Percentiles rank a stretch among this genome's conserved stretches.
These are phyloP conservation scores for Microtus richardsoni DNA, from an alignment of 2,113 vertebrate genomes.

Conservation along the genomic window DNA sequence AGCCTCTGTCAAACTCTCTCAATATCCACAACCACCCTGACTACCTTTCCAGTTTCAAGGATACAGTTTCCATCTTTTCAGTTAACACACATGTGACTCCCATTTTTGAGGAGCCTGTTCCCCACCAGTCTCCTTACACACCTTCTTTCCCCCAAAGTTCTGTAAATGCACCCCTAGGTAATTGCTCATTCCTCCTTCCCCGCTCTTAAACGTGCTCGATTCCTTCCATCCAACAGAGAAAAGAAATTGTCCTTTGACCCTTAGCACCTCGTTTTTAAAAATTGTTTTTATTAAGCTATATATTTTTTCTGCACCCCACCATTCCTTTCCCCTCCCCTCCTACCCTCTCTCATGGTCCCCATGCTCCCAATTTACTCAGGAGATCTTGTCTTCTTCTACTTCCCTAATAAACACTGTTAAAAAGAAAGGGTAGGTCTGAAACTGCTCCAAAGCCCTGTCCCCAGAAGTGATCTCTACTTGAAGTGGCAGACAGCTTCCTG, in stretches of 20 bases:
- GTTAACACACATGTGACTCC: not conserved
- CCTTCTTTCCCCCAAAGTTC: not conserved
- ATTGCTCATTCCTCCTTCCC: not conserved
- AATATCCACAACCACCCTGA: not conserved
- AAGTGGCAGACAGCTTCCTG: not conserved
- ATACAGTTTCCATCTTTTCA: not conserved
- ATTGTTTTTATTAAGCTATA: too few species aligned
- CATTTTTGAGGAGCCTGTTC: rapidly evolving
- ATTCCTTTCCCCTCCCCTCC: too few species aligned
- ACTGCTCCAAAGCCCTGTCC: not conserved
- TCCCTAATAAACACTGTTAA: not conserved
- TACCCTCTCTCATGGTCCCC: too few species aligned
- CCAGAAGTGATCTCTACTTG: not conserved
- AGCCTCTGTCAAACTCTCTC: not conserved
- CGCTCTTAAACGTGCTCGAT: not conserved
- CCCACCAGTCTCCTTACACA: too few species aligned
- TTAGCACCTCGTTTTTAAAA: not conserved
- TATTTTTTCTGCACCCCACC: too few species aligned
- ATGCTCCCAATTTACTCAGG: too few species aligned
- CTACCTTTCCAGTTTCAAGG: not conserved
- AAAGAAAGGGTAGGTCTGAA: not conserved
- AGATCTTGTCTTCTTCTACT: too few species aligned
- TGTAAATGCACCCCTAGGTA: not conserved
- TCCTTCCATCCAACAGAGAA: not conserved
- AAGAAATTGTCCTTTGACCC: not conserved